Percentiles rank a stretch among this genome's conserved stretches.
Conservation (phyloP, 1,140 invertebrate species). For the Matsumurasca onukii region DNA sequence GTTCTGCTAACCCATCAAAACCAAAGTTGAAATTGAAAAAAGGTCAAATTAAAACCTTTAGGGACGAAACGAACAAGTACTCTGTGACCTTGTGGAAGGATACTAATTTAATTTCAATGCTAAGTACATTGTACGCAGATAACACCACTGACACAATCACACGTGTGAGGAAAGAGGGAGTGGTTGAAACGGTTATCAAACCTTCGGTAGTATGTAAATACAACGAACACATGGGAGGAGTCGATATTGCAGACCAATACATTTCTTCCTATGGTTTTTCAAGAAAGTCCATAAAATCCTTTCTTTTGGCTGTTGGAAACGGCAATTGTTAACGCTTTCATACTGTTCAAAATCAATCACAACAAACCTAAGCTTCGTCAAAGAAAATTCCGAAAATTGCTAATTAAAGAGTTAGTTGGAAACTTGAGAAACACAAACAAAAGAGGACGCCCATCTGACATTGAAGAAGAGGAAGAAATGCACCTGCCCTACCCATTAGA, state of each 20-base stretch:
- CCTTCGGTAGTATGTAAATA: constrained; percentile 14
- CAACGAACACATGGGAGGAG: constrained; percentile 8
- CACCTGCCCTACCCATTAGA: constrained; percentile 18
- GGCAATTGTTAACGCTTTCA: background rate
- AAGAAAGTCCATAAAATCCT: background rate
- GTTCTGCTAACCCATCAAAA: background rate
- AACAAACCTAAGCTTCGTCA: background rate
- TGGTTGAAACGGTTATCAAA: background rate
- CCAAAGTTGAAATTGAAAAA: background rate
- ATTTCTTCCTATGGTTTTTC: constrained; percentile 3
- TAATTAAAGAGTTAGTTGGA: background rate
- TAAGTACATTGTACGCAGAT: background rate
- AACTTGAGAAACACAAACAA: background rate
- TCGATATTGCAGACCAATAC: background rate
- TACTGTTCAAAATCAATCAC: background rate
- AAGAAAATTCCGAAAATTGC: background rate
- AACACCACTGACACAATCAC: background rate
- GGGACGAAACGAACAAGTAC: background rate
- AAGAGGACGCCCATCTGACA: background rate
- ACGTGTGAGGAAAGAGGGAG: background rate
- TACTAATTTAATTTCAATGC: background rate
- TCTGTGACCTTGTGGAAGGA: background rate
- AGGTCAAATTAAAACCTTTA: background rate
- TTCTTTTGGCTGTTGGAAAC: constrained; percentile 20
- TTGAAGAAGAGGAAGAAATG: constrained; percentile 2